Evolutionary conservation across 2,888 invertebrate species (phyloP).

Genomic region (Bellardia pandia): DNA sequence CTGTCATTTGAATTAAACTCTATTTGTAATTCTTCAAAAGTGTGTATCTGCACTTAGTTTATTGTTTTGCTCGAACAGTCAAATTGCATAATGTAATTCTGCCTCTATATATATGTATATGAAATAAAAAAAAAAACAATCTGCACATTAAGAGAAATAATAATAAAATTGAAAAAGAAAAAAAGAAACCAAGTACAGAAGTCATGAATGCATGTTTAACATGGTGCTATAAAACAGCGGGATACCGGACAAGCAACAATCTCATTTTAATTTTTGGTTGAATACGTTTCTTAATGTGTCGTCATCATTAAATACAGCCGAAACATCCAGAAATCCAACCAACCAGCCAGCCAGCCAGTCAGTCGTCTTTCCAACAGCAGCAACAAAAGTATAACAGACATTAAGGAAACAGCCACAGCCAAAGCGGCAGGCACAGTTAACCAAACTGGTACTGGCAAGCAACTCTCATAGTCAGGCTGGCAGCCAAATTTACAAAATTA

Average conservation of each 20-base stretch:
- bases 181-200: conserved; percentile 18
- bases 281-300: conserved; percentile 65
- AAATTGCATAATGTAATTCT: too few relatives aligned
- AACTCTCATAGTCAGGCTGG: conserved; percentile 55
- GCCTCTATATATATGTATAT: too few relatives aligned
- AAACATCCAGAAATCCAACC: background rate
- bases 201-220: conserved; percentile 69
- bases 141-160: too few relatives aligned
- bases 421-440: conserved; percentile 47
- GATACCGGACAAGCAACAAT: conserved; percentile 72
- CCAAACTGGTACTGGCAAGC: conserved; percentile 38
- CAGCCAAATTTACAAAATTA: conserved; percentile 59
- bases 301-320: conserved; percentile 69
- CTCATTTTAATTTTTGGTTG: conserved; percentile 65
- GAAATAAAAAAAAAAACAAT: too few relatives aligned
- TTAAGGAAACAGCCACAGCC: conserved; percentile 61
- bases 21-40: too few relatives aligned
- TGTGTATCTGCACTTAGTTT: too few relatives aligned
- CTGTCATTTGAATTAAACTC: too few relatives aligned
- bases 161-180: too few relatives aligned
- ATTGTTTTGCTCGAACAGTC: too few relatives aligned
- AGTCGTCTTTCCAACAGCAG: conserved; percentile 27
- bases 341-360: conserved; percentile 19
- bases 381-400: conserved; percentile 53
- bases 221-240: conserved; percentile 69